phyloP scores from a whole-genome alignment of 2,888 invertebrate genomes.

The Crematogaster levior region DNA sequence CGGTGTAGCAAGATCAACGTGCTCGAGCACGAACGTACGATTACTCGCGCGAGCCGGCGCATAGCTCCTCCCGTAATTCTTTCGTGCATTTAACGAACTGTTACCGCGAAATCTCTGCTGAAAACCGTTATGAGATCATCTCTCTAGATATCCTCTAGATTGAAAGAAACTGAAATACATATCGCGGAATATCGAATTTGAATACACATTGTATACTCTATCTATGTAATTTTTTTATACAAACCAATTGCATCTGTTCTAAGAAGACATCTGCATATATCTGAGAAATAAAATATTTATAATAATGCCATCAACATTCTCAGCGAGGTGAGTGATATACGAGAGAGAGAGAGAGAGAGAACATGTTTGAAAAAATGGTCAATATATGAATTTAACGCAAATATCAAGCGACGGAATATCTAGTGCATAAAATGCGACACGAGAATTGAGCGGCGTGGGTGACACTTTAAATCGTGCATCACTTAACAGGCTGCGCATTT shows the following conservation, averaged over 20 bases:
- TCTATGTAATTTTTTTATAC: neutral
- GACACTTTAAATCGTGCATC: conserved; percentile 49
- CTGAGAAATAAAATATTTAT: neutral
- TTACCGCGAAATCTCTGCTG: neutral
- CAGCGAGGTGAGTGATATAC: too few species aligned
- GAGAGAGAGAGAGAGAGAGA: too few species aligned
- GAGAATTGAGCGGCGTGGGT: conserved; percentile 25
- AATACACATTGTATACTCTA: neutral
- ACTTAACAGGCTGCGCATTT: conserved; percentile 41
- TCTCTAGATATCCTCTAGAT: neutral
- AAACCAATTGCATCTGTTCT: neutral
- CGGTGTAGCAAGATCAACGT: conserved; percentile 50
- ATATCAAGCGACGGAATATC: conserved; percentile 48
- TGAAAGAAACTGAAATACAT: neutral
- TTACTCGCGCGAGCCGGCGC: conserved; percentile 23
- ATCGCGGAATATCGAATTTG: neutral
- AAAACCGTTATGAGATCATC: neutral
- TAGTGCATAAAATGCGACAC: conserved; percentile 39
- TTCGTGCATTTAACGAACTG: neutral
- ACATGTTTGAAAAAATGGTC: conserved; percentile 16
- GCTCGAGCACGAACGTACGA: conserved; percentile 43
- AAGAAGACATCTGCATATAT: neutral
- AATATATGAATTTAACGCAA: conserved; percentile 37
- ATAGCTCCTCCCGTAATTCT: neutral
- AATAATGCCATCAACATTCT: neutral